phyloP scores from a whole-genome alignment of 2,797 vertebrate species.

The Paratrypauchen microcephalus region DNA sequence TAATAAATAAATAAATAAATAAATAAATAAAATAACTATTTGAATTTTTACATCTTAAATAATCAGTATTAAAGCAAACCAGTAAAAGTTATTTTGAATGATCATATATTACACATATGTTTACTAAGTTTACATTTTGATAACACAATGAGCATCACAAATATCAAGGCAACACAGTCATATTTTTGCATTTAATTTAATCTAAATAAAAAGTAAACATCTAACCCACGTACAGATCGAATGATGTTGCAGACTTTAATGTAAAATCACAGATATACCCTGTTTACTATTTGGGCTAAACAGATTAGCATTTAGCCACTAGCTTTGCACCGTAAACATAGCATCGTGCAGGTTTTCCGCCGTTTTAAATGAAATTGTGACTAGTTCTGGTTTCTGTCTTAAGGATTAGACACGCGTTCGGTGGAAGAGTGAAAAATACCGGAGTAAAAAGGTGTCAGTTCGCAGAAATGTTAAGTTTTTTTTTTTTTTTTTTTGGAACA shows the following conservation, averaged over 20 bases:
- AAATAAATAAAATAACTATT: too few species aligned
- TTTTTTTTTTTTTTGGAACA: too few species aligned
- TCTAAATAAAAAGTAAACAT: neutral
- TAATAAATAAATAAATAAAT: too few species aligned
- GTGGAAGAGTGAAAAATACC: neutral
- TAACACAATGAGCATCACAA: neutral
- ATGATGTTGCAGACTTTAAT: neutral
- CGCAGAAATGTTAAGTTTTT: neutral
- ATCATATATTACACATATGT: too few species aligned
- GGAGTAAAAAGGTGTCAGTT: neutral
- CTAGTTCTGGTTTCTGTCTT: too few species aligned
- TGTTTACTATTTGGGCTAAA: neutral
- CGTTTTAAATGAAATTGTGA: neutral
- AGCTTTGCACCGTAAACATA: neutral
- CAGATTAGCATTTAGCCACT: slow-evolving; percentile 5
- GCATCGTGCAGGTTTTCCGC: neutral
- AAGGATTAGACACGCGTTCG: too few species aligned
- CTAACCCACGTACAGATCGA: neutral
- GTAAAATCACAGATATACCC: neutral
- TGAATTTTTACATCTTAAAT: too few species aligned
- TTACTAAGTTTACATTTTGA: neutral
- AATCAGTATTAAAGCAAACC: too few species aligned
- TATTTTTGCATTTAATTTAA: neutral
- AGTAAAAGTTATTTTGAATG: too few species aligned
- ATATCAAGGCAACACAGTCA: neutral